phyloP scores from a whole-genome alignment of 2,888 invertebrate genomes.

The Chymomyza caudatula region DNA sequence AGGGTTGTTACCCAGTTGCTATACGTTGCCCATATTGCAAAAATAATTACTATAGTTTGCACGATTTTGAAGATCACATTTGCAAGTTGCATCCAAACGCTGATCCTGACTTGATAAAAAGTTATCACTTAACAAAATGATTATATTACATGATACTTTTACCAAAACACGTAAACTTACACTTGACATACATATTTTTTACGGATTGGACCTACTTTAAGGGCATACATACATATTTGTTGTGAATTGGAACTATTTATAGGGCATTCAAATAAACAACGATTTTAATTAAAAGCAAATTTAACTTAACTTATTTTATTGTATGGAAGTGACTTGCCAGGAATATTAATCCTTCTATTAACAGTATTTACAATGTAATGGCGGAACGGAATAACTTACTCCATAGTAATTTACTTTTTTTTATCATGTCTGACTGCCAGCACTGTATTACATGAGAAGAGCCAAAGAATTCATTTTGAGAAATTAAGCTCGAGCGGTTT shows the following conservation, averaged over 20 bases:
- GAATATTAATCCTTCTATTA: no score
- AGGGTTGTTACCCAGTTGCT: not conserved
- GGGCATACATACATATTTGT: slow-evolving; percentile 3
- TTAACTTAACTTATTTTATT: no score
- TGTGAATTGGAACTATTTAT: slow-evolving; percentile 10
- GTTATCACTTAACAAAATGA: not conserved
- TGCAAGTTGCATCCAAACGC: slow-evolving; percentile 12
- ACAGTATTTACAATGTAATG: no score
- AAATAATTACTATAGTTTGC: slow-evolving; percentile 17
- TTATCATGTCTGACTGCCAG: no score
- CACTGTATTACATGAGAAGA: no score
- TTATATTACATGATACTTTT: not conserved
- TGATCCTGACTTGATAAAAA: slow-evolving; percentile 7
- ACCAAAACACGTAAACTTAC: not conserved
- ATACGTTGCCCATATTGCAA: slow-evolving; percentile 25
- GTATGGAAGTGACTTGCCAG: no score
- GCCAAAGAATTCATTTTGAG: no score
- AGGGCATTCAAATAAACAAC: not conserved
- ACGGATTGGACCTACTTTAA: slow-evolving; percentile 1
- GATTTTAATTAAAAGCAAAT: not conserved
- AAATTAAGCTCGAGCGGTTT: no score
- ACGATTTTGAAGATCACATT: slow-evolving; percentile 11
- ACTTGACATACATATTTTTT: not conserved
- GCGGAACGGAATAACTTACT: no score
- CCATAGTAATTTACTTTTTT: no score